A percentile compares a stretch with the other conserved stretches of the same genome.
phyloP scores from a whole-genome alignment of 2,888 invertebrate species.

The Oithona nana region DNA sequence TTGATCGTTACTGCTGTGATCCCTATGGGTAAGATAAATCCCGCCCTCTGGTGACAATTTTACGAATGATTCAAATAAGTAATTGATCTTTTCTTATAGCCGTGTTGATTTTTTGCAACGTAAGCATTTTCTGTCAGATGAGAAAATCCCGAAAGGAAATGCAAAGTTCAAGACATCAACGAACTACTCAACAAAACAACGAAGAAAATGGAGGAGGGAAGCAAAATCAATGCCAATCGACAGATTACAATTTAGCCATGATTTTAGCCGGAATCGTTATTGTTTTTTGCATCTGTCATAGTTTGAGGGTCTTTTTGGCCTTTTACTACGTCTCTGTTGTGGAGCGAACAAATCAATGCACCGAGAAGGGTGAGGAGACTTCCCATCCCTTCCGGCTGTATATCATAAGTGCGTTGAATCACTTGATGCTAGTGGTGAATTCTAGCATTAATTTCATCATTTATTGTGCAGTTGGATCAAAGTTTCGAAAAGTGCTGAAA shows the following conservation, averaged over 20 bases:
- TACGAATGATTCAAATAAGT: no score
- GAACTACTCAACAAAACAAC: background rate
- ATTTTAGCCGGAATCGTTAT: conserved; percentile 7
- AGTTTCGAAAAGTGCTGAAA: background rate
- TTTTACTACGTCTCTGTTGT: conserved; percentile 5
- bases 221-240: background rate
- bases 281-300: conserved; percentile 9
- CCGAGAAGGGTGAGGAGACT: background rate
- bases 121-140: background rate
- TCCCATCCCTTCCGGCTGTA: background rate
- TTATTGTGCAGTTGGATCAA: background rate
- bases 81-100: no score
- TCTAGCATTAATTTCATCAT: background rate
- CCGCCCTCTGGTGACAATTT: no score
- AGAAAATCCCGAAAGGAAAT: background rate
- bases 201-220: background rate
- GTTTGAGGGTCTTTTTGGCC: conserved; percentile 5
- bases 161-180: background rate
- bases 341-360: background rate
- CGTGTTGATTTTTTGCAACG: conserved; percentile 4
- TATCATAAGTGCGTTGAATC: background rate
- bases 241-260: background rate
- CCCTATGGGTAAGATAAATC: no score
- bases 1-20: conserved; percentile 8
- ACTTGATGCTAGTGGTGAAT: background rate